Base-by-base conservation (phyloP, 2,888 invertebrate species). In the Eremobia ochroleuca region DNA sequence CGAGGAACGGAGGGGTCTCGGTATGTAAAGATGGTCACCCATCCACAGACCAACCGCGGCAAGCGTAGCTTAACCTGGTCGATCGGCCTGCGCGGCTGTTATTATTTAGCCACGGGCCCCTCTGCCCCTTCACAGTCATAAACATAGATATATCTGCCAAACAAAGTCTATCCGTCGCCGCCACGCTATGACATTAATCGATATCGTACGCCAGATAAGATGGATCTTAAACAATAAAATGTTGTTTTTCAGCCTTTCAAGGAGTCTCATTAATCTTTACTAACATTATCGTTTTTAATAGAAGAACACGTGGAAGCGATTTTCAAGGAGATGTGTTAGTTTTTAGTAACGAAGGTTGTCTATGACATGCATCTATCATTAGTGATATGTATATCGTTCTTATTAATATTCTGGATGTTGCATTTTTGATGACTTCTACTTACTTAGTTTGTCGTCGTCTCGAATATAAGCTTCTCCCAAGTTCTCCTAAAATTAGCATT, bases 171-270 rank as follows among this genome's bases (percentile, higher is more conserved):
- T 46, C 61, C 37, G 37, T 25, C 21, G 46, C 68, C 46, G 61
- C 37, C 43, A 34, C 43, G 28, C 65, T 93, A 88, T 94, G 92
- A 92, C 92, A 93, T 93, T 94, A 94, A 94, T 94, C 90, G 91
- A 91, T 93, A 92, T 88, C 88, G 58, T 66, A 65, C 40, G 28
- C 40, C 40, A 82, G 89, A 92, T 92, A 91, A 89, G 79, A 82
- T 79, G 82, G 86, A 89, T 90, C 87, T 90, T 87, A 82, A 79
- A 83, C 71, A 81, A 82, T 85, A 78, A 80, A 86, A 78, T 82
- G 85, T 86, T 88, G 87, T 91, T 91, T 89, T 89, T 87, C 79
- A 77, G 43, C 15, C 52, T 78, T 77, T 79, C 88, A 91, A 90
- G 90, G 91, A 49, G 76, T 71, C 68, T 58, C 59, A 70, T 64